These are phyloP conservation scores for Amiota mariae DNA, from an alignment of 2,888 invertebrate species.

Conservation along the genomic window DNA sequence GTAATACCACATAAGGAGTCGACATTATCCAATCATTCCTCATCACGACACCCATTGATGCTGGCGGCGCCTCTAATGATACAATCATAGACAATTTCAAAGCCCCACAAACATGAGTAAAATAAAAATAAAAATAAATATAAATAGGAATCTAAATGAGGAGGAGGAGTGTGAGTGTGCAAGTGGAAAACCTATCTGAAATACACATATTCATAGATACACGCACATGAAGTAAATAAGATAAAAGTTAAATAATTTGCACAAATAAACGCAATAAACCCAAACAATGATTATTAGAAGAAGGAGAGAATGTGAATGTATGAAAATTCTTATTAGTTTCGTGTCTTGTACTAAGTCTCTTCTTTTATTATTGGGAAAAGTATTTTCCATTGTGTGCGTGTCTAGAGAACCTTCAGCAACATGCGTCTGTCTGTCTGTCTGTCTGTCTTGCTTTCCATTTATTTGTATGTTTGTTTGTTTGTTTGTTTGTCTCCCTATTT, in stretches of 20 bases:
- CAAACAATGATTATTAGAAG: conserved; percentile 7
- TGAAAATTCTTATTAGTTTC: conserved; percentile 2
- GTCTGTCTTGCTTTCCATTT: conserved; percentile 10
- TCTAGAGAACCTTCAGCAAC: not conserved
- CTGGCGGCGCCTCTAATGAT: conserved; percentile 16
- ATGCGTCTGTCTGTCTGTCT: not conserved
- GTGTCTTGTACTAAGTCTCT: not conserved
- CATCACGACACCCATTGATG: conserved; percentile 8
- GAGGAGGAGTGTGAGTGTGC: not conserved
- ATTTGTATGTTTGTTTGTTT: conserved; percentile 7
- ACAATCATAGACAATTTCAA: not conserved
- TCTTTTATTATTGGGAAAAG: too few species aligned
- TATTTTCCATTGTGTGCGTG: too few species aligned
- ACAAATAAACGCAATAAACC: not conserved
- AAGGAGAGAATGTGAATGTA: not conserved
- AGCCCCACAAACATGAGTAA: not conserved
- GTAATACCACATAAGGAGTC: not conserved
- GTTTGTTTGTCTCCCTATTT: conserved; percentile 34
- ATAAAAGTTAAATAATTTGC: conserved; percentile 8
- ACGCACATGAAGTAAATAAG: not conserved
- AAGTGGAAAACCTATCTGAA: not conserved
- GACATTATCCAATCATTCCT: conserved; percentile 1
- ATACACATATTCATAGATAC: not conserved
- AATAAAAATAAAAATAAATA: not conserved
- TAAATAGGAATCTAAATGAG: not conserved